phyloP scores from a whole-genome alignment of 2,113 vertebrate genomes.

The Sphaerodactylus townsendi region DNA sequence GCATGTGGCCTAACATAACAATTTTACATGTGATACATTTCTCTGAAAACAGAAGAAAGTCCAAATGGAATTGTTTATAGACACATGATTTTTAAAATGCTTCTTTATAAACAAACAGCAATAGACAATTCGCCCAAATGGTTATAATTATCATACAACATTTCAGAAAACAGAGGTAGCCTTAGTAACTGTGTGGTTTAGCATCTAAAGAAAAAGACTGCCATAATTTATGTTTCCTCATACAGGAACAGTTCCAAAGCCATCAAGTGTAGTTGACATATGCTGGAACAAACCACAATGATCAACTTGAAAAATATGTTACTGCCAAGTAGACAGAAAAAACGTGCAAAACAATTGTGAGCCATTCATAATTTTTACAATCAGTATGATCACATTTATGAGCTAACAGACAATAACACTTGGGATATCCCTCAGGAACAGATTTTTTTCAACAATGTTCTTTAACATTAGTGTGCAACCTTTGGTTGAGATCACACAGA shows the following conservation, averaged over 20 bases:
- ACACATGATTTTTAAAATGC: neutral
- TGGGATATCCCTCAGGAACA: too few relatives aligned
- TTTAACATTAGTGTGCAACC: too few relatives aligned
- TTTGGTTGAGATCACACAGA: too few relatives aligned
- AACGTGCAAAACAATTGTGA: neutral
- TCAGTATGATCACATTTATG: neutral
- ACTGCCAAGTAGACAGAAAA: neutral
- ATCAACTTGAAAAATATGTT: neutral
- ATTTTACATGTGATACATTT: neutral
- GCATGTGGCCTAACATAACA: neutral
- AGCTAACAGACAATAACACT: too few relatives aligned
- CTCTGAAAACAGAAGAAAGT: neutral
- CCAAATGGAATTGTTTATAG: fast-evolving
- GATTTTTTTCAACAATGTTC: too few relatives aligned
- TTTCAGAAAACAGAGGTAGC: constrained; percentile 13
- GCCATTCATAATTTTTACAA: neutral
- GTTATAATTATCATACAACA: neutral
- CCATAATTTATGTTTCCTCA: neutral
- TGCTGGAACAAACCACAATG: neutral
- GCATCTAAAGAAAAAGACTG: neutral
- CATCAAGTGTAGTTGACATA: neutral
- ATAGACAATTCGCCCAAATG: neutral
- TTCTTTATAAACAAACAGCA: neutral
- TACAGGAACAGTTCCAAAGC: neutral
- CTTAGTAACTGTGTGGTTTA: neutral